Percentiles rank a stretch among this genome's conserved stretches.
Conservation (phyloP, 2,888 invertebrate species). For the Allygus modestus region DNA sequence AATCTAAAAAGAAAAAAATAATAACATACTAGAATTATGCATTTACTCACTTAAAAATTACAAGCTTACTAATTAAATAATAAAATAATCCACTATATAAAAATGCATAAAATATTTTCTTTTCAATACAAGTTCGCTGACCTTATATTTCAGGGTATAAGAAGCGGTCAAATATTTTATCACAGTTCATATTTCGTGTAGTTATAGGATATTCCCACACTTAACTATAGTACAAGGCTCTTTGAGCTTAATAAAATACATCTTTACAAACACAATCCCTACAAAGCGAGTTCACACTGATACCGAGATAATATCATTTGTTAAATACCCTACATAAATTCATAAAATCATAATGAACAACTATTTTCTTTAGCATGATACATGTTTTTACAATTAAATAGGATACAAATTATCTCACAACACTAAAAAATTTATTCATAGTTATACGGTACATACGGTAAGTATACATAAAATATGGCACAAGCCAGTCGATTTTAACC, state of each 20-base stretch:
- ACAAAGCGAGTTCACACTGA: neutral
- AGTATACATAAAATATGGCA: no score
- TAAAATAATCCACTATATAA: conserved; percentile 28
- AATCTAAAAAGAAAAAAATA: neutral
- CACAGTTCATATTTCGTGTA: conserved; percentile 7
- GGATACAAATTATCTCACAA: no score
- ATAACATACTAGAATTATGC: neutral
- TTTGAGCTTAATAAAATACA: neutral
- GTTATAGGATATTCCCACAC: neutral
- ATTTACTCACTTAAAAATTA: conserved; percentile 1
- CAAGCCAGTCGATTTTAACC: no score
- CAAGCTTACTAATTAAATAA: neutral
- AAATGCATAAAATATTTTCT: conserved; percentile 30
- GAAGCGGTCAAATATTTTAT: conserved; percentile 12
- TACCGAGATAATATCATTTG: neutral
- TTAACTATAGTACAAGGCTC: neutral
- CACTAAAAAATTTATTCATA: no score
- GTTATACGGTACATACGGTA: no score
- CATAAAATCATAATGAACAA: no score
- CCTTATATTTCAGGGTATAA: neutral
- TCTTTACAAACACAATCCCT: neutral
- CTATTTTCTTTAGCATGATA: no score
- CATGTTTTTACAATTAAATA: no score
- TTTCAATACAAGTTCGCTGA: neutral
- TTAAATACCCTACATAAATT: neutral